These are phyloP conservation scores for Parapsyche elsis DNA, from an alignment of 1,140 invertebrate genomes.

Conservation along the genomic window DNA sequence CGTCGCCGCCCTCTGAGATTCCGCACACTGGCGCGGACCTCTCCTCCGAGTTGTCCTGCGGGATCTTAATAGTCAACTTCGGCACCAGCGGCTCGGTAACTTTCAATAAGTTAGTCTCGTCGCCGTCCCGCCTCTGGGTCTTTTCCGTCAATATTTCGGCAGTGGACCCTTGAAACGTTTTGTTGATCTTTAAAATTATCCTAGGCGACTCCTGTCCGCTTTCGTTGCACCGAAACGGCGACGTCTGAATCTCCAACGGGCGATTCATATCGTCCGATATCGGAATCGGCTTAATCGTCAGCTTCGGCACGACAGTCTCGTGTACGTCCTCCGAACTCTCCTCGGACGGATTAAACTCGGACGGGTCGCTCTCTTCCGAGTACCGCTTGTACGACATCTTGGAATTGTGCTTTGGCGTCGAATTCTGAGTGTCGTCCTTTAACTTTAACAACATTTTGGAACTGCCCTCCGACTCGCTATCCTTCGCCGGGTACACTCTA, in stretches of 20 bases:
- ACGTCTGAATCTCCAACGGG: slow-evolving; percentile 65
- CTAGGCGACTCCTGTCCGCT: slow-evolving; percentile 66
- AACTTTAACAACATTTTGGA: not conserved
- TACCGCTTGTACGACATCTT: not conserved
- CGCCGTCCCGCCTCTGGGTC: slow-evolving; percentile 57
- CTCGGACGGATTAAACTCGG: not conserved
- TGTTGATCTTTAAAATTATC: slow-evolving; percentile 68
- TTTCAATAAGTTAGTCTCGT: not conserved
- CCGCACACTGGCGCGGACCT: not conserved
- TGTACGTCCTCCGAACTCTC: not conserved
- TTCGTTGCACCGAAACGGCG: slow-evolving; percentile 59
- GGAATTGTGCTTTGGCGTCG: not conserved
- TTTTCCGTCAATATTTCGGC: slow-evolving; percentile 67
- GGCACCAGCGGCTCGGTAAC: slow-evolving; percentile 44
- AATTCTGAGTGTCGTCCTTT: too few relatives aligned
- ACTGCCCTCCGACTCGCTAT: not conserved
- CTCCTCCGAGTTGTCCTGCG: slow-evolving; percentile 40
- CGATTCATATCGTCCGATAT: slow-evolving; percentile 62
- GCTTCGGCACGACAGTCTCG: slow-evolving; percentile 47
- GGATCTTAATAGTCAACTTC: slow-evolving; percentile 52
- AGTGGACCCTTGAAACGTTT: slow-evolving; percentile 65
- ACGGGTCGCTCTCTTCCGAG: slow-evolving; percentile 4
- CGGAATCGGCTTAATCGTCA: slow-evolving; percentile 56
- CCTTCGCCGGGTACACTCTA: not conserved
- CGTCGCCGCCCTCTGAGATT: slow-evolving; percentile 31